Evolutionary conservation across 2,113 vertebrate genomes (phyloP), one percentile per base, ranked within the genome.

Genomic region (Ochotona princeps): DNA sequence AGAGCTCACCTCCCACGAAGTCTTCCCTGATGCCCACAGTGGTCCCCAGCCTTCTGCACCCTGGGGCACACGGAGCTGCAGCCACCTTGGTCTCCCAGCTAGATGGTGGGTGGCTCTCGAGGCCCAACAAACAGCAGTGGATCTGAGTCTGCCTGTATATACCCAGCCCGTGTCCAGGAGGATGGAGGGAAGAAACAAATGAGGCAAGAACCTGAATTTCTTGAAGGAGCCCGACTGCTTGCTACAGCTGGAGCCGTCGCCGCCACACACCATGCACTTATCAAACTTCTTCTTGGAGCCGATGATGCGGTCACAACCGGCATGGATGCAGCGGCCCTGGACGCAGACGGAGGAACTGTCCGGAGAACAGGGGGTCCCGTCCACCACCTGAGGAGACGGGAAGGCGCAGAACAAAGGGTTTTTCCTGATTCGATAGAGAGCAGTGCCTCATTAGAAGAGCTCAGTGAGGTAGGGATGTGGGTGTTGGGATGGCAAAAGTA

Each of bases 221-320:
- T 74, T 90, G 97, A 98, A 98, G 87, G 98, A 96, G 25, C 97
- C 98, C 0, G 97, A 97, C 57, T 97, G 89, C 82, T 97, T 98
- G 74, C 95, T 94, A 96, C 98, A 98, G 23, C 85, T 0, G 0
- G 97, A 97, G 17, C 98, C 97, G 0, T 98, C 96, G 0, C 98
- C 98, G 0, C 98, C 98, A 0, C 98, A 98, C 20, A 51, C 95
- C 98, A 98, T 98, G 95, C 98, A 98, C 74, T 98, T 98, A 44
- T 98, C 98, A 1, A 98, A 98, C 95, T 97, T 98, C 96, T 98
- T 98, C 91, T 97, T 98, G 81, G 98, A 98, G 76, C 98, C 98
- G 1, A 98, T 98, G 82, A 98, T 2, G 0, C 93, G 95, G 66
- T 98, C 98, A 21, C 98, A 98, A 89, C 98, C 98, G 0, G 98